Base-by-base conservation (phyloP, 1,140 invertebrate species). In the Eumeta japonica region DNA sequence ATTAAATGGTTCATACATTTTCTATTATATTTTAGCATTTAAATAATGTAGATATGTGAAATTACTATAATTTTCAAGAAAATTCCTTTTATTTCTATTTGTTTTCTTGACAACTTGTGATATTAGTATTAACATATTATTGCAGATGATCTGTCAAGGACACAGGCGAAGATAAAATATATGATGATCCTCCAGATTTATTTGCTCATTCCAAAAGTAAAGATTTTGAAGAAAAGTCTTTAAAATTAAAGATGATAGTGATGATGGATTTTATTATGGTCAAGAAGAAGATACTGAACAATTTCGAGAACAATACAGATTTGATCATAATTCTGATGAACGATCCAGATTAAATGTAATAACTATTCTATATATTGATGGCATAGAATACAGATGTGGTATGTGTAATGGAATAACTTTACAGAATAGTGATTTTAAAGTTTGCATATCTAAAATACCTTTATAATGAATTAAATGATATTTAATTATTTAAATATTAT, bases 111-210 rank as follows among this genome's bases (percentile, higher is more conserved):
- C 5, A 9, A 11, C 7, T 5, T 12, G 29, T 9, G 12, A 9
- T 11, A 12, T 31, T 9, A 7, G 7, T 29, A 14, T 16, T 14
- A n/a, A n/a, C n/a, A n/a, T 27, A 38, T 57, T 58, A 5, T 52
- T 72, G 74, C 66, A 30, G 60, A 74, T 41, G 56, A 74, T 24
- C 56, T 80, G 1, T 81, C 79, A n/a, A 79, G 75, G 79, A 80
- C 51, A 45, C 50, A n/a, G 67, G 53, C 4, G 72, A 75, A 51
- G 70, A 73, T 16, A 56, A 59, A 43, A 65, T 72, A 41, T 75
- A 75, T 41, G 62, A 70, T 11, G 52, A 64, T 14, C 52, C 61
- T 11, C 29, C 52, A 15, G 56, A 60, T 19, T 10, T 67, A 24
- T 62, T 56, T 24, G 57, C 60, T n/a, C 58, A 43, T 13, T 40